Conservation (phyloP, 2,888 invertebrate genomes). For the Drosophila koepferae region DNA sequence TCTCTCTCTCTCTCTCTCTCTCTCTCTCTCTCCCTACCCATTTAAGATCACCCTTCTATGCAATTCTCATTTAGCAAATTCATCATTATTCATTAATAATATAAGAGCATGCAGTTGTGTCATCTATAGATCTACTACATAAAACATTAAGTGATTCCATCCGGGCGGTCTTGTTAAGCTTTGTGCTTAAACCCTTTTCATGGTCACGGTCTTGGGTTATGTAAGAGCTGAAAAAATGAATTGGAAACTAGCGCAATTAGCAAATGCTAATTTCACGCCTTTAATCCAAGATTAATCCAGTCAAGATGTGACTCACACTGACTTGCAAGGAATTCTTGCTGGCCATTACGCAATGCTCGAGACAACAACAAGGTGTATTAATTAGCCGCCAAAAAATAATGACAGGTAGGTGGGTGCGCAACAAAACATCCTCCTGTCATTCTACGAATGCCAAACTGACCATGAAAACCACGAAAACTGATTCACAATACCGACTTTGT, state of each 20-base stretch:
- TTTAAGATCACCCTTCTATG: neutral
- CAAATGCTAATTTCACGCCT: constrained; percentile 61
- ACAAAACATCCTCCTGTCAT: constrained; percentile 66
- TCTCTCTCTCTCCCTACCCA: neutral
- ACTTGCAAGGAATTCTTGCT: constrained; percentile 57
- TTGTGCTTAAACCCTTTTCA: constrained; percentile 64
- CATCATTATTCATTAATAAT: neutral
- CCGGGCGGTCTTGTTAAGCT: constrained; percentile 15
- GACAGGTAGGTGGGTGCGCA: constrained; percentile 43
- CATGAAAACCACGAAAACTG: constrained; percentile 63
- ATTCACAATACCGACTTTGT: constrained; percentile 10
- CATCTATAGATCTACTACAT: neutral
- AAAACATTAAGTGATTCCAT: neutral
- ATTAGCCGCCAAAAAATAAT: constrained; percentile 57
- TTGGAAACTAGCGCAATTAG: constrained; percentile 47
- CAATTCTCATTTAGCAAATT: neutral
- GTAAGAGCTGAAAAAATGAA: constrained; percentile 57
- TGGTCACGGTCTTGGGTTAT: constrained; percentile 77
- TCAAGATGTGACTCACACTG: constrained; percentile 16
- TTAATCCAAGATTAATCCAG: constrained; percentile 36
- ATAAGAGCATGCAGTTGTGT: constrained; percentile 21
- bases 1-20: neutral
- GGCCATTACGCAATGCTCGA: constrained; percentile 52
- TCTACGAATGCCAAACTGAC: constrained; percentile 76
- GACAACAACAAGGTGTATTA: constrained; percentile 34